Evolutionary conservation across 1,140 invertebrate species (phyloP), one percentile per base, ranked within the genome.

Genomic region (Ectropis grisescens): DNA sequence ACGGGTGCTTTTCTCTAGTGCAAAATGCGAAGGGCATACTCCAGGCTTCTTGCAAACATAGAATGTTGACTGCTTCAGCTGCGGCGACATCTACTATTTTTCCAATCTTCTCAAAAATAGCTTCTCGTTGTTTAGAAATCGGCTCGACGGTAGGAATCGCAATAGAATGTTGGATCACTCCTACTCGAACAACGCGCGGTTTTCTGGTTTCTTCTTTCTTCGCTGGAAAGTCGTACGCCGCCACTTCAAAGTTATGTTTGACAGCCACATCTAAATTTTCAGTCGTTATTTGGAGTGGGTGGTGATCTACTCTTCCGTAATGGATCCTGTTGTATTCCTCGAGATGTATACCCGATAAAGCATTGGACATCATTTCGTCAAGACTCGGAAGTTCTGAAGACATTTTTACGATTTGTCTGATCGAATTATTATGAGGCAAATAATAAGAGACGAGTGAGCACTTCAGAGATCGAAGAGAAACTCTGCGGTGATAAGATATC

Each of bases 11-110:
- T 83, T 99, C 98, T 28, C 98, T 83, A 0, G 98, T 99, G 68
- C 97, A 99, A 80, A 99, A 99, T 0, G 93, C 95, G 85, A 99
- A 99, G 2, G 98, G 98, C 97, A 99, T 99, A 96, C 96, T 91
- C 97, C 97, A 99, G 5, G 95, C 92, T 84, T 99, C 98, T 81
- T 99, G 97, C 14, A 98, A 86, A 72, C 97, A 98, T 14, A 99
- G 49, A 19, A 99, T 85, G 67, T 99, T 98, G 9, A 94, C 96
- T 14, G 88, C 88, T 55, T 88, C 90, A 12, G 76, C 41, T 1
- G 89, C 91, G 2, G 97, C 97, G 22, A 88, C 85, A 28, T 91
- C 85, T 16, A 98, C 89, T 15, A 98, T 91, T 29, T 86, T 83
- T 27, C 79, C 76, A 11, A 98, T 90, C 64, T 94, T 89, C 12